Percentiles rank a stretch among this genome's conserved stretches.
Evolutionary conservation across 2,113 vertebrate genomes (phyloP).

Genomic region (Bufo bufo): DNA sequence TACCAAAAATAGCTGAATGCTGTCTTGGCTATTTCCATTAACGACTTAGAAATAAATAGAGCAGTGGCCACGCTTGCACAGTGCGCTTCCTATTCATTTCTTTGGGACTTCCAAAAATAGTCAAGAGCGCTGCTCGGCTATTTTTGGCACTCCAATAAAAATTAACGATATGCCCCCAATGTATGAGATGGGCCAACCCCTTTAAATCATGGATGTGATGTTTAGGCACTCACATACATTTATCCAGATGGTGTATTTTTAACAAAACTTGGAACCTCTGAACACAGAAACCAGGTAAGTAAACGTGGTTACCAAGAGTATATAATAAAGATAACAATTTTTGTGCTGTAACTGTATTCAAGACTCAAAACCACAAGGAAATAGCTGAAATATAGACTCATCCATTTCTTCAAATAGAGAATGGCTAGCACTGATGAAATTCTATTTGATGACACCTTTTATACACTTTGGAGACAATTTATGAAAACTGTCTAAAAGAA

Average conservation of each 20-base stretch:
- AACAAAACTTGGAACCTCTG: neutral
- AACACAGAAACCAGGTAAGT: neutral
- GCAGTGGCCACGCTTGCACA: too few species aligned
- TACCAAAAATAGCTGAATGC: too few species aligned
- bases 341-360: neutral
- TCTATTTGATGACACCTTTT: neutral
- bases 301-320: neutral
- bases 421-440: neutral
- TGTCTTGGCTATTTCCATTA: too few species aligned
- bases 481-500: too few species aligned
- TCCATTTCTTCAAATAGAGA: neutral
- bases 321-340: neutral
- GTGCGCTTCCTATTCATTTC: too few species aligned
- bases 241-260: neutral
- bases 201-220: neutral
- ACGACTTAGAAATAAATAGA: too few species aligned
- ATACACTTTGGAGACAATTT: too few species aligned
- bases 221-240: neutral
- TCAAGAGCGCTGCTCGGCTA: too few species aligned
- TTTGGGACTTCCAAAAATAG: too few species aligned
- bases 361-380: neutral
- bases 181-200: too few species aligned
- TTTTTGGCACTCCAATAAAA: too few species aligned
- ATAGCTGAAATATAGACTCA: neutral
- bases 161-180: too few species aligned